phyloP scores from a whole-genome alignment of 1,140 invertebrate species.

The Heliconius nattereri region DNA sequence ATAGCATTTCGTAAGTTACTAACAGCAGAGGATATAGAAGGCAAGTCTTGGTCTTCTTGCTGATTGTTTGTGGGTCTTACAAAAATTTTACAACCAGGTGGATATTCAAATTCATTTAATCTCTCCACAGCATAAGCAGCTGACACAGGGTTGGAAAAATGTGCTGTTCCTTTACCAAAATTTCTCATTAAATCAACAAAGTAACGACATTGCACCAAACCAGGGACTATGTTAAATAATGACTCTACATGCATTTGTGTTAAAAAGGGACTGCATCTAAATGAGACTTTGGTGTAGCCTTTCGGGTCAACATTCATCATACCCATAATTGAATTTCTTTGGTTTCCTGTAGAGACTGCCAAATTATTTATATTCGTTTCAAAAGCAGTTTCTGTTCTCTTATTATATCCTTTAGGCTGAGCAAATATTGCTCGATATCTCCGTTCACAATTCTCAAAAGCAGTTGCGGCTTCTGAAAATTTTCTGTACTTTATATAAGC shows the following conservation, averaged over 20 bases:
- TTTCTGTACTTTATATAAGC: conserved; percentile 93
- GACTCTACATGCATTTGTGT: conserved; percentile 52
- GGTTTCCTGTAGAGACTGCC: conserved; percentile 40
- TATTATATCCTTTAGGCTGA: conserved; percentile 84
- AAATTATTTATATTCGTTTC: conserved; percentile 57
- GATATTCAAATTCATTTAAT: conserved; percentile 68
- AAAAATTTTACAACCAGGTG: conserved; percentile 58
- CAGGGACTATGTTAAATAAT: conserved; percentile 64
- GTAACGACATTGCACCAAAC: conserved; percentile 53
- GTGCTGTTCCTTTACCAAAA: conserved; percentile 56
- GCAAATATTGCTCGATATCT: conserved; percentile 95
- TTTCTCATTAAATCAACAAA: conserved; percentile 55
- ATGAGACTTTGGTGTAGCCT: conserved; percentile 55
- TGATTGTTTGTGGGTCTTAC: conserved; percentile 56
- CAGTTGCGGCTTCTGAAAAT: conserved; percentile 92
- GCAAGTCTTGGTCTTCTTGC: conserved; percentile 47
- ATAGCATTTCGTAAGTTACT: conserved; percentile 59
- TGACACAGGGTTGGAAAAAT: conserved; percentile 62
- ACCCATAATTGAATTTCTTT: conserved; percentile 46
- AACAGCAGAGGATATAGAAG: conserved; percentile 51
- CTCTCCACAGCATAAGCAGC: conserved; percentile 65
- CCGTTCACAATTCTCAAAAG: conserved; percentile 93
- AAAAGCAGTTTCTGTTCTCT: conserved; percentile 53
- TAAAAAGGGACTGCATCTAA: conserved; percentile 60
- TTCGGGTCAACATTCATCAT: conserved; percentile 55